Evolutionary conservation across 1,140 invertebrate species (phyloP), one percentile per base, ranked within the genome.

Genomic region (Trialeurodes vaporariorum): DNA sequence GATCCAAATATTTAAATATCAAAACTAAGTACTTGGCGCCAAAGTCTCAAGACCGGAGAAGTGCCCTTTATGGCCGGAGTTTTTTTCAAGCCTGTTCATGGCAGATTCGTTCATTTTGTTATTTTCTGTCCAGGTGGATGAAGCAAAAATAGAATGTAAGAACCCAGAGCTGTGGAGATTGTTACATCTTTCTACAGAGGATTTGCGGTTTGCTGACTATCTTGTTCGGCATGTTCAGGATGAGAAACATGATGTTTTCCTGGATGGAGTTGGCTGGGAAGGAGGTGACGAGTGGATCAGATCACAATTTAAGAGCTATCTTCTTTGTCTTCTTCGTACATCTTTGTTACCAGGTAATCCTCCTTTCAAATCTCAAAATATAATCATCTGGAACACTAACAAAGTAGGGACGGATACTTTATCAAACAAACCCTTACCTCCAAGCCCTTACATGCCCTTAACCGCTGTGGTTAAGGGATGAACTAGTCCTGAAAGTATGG

Each of bases 231-330:
- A 93, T 77, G 94, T 94, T 0, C 82, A 87, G 22, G 83, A 87
- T 67, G 87, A 90, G 17, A 86, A 86, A 71, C 86, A 91, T 66
- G 71, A 73, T 78, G 85, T 85, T 27, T 89, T 87, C 75, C 74
- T 90, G 62, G 88, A 91, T 75, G 87, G 87, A 0, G 88, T 91
- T 62, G 88, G 86, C 34, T 94, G 90, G 89, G 91, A 94, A 80
- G 94, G 94, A 22, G 91, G 92, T 26, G 93, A 96, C 75, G 90
- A 95, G 72, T 98, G 96, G 97, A 89, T 98, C 59, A 81, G 96
- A 71, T 87, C 93, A 58, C 96, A 98, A 77, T 98, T 98, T 79
- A 87, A 89, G 71, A 86, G 90, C 62, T 99, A 98, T 77, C 83
- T 98, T 59, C 81, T 96, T 67, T 92, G 92, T 71, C 80, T 98